phyloP scores from a whole-genome alignment of 2,888 invertebrate species.

The Athripsodes cinereus region DNA sequence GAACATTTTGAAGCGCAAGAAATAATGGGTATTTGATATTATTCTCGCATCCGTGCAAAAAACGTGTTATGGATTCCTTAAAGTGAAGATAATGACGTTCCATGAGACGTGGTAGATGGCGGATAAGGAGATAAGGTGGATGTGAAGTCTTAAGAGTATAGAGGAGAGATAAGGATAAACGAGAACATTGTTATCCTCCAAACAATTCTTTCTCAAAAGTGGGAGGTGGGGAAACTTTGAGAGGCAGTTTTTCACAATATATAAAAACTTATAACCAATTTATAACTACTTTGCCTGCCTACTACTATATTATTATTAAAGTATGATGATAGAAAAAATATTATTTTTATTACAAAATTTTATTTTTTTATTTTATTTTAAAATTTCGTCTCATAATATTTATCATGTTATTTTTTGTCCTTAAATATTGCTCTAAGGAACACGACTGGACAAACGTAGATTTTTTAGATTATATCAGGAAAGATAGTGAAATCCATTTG shows the following conservation, averaged over 20 bases:
- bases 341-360: too few species aligned
- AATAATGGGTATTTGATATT: background rate
- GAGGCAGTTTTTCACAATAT: background rate
- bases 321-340: too few species aligned
- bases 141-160: background rate
- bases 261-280: too few species aligned
- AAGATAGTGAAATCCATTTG: too few species aligned
- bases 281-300: too few species aligned
- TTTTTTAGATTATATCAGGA: too few species aligned
- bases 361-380: too few species aligned
- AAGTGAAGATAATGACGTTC: background rate
- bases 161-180: background rate
- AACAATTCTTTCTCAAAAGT: background rate
- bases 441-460: too few species aligned
- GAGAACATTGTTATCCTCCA: background rate
- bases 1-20: background rate
- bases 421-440: too few species aligned
- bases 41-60: background rate
- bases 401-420: too few species aligned
- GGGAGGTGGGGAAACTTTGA: background rate
- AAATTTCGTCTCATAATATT: too few species aligned
- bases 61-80: constrained; percentile 1
- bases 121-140: background rate
- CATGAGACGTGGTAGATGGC: background rate
- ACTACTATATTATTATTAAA: too few species aligned